phyloP scores from a whole-genome alignment of 2,113 vertebrate species.

The Tragelaphus strepsiceros region DNA sequence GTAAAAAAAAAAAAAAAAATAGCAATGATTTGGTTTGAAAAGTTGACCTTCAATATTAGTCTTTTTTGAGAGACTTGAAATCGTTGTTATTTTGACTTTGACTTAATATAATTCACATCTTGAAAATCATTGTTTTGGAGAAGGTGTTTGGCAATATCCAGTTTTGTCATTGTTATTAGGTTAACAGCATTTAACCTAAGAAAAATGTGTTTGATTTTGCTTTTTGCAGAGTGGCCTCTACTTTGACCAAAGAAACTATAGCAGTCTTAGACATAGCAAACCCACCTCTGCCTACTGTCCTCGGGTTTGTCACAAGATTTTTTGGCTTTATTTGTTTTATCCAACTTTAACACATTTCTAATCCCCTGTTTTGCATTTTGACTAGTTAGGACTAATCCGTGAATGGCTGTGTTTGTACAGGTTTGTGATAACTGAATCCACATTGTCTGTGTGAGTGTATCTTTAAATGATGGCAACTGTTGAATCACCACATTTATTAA shows the following conservation, averaged over 20 bases:
- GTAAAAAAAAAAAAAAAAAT: background rate
- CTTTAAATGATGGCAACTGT: background rate
- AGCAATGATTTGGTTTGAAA: slow-evolving; percentile 19
- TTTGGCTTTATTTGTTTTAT: slow-evolving; percentile 15
- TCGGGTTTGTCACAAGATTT: slow-evolving; percentile 77
- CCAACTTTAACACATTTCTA: slow-evolving; percentile 38
- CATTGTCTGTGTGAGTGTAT: background rate
- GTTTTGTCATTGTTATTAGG: background rate
- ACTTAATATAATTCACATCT: background rate
- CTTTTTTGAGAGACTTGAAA: background rate
- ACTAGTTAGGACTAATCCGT: slow-evolving; percentile 44
- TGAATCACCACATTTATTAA: background rate
- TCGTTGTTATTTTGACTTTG: background rate
- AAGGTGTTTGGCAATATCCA: background rate
- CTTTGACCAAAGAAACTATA: slow-evolving; percentile 94
- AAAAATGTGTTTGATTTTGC: slow-evolving; percentile 54
- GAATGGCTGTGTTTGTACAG: background rate
- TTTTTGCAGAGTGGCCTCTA: slow-evolving; percentile 90
- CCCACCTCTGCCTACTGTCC: slow-evolving; percentile 73
- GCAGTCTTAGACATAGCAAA: slow-evolving; percentile 90
- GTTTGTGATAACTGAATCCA: slow-evolving; percentile 22
- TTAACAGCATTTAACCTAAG: background rate
- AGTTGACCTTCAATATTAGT: background rate
- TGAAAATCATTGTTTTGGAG: background rate
- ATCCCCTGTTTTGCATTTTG: background rate